A percentile compares a stretch with the other conserved stretches of the same genome.
Evolutionary conservation across 1,140 invertebrate genomes (phyloP).

Genomic region (Aphis craccivora): DNA sequence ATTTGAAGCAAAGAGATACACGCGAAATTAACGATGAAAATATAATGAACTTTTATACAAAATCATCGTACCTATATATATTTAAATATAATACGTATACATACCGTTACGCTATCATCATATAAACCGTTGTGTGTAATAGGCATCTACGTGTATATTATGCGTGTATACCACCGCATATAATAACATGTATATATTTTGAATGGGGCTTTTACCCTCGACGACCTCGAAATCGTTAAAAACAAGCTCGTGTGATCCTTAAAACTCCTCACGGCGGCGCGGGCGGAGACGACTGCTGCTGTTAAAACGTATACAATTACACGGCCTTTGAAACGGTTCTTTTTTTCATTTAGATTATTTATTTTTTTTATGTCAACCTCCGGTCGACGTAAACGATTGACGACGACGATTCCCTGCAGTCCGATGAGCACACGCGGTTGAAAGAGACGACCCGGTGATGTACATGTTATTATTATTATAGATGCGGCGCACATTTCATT

Average conservation of each 20-base stretch:
- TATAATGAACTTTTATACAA: constrained; percentile 17
- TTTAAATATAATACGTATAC: constrained; percentile 2
- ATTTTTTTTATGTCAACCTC: not conserved
- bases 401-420: not conserved
- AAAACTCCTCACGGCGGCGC: not conserved
- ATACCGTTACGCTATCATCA: constrained; percentile 2
- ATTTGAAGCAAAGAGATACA: constrained; percentile 1
- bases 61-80: not conserved
- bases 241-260: not conserved
- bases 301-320: constrained; percentile 34
- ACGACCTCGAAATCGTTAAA: constrained; percentile 3
- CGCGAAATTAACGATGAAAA: constrained; percentile 26
- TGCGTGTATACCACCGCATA: not conserved
- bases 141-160: not conserved
- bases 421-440: constrained; percentile 1
- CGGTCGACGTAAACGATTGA: constrained; percentile 26
- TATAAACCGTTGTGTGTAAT: not conserved
- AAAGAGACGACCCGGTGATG: constrained; percentile 7
- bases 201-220: constrained; percentile 9
- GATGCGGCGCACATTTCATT: not conserved
- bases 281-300: not conserved
- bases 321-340: constrained; percentile 13
- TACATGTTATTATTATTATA: not conserved
- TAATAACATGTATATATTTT: constrained; percentile 11
- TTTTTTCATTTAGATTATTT: constrained; percentile 10